A percentile compares a stretch with the other conserved stretches of the same genome.
These are phyloP conservation scores for Cololabis saira DNA, from an alignment of 2,113 vertebrate species.

Conservation along the genomic window DNA sequence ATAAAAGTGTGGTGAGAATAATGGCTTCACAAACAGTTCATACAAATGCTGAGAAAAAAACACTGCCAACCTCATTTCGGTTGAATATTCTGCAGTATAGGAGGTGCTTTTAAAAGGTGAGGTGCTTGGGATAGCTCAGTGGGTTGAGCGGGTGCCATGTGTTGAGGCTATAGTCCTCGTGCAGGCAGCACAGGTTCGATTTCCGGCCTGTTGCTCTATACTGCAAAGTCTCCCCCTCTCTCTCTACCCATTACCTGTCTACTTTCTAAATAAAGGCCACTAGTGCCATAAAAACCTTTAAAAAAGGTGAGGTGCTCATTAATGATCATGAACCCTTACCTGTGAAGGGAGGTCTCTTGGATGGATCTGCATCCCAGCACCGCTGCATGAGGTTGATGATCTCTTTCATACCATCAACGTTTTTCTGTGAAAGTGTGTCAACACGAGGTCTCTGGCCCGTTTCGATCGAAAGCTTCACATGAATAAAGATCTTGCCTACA, in stretches of 20 bases:
- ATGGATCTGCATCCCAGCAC: slow-evolving; percentile 39
- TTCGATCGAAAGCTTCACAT: slow-evolving; percentile 3
- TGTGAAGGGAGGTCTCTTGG: slow-evolving; percentile 3
- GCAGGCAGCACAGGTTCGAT: too few relatives aligned
- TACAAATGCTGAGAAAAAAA: too few relatives aligned
- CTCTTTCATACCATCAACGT: slow-evolving; percentile 33
- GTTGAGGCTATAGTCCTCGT: too few relatives aligned
- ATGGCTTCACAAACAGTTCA: too few relatives aligned
- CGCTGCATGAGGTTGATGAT: slow-evolving; percentile 54
- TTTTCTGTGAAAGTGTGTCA: not conserved
- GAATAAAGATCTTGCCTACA: rapidly evolving
- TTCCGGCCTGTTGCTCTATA: too few relatives aligned
- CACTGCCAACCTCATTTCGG: not conserved
- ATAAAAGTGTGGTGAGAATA: too few relatives aligned
- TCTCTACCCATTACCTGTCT: too few relatives aligned
- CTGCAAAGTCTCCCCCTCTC: too few relatives aligned
- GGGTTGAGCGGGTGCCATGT: too few relatives aligned
- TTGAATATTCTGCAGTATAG: rapidly evolving
- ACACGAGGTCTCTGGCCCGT: slow-evolving; percentile 31
- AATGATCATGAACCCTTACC: not conserved
- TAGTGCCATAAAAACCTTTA: too few relatives aligned
- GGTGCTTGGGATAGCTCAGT: too few relatives aligned
- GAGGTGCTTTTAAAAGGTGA: not conserved
- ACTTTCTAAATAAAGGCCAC: too few relatives aligned
- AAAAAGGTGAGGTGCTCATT: not conserved